Evolutionary conservation across 2,797 vertebrate genomes (phyloP), one percentile per base, ranked within the genome.

Genomic region (Lagocephalus sceleratus): DNA sequence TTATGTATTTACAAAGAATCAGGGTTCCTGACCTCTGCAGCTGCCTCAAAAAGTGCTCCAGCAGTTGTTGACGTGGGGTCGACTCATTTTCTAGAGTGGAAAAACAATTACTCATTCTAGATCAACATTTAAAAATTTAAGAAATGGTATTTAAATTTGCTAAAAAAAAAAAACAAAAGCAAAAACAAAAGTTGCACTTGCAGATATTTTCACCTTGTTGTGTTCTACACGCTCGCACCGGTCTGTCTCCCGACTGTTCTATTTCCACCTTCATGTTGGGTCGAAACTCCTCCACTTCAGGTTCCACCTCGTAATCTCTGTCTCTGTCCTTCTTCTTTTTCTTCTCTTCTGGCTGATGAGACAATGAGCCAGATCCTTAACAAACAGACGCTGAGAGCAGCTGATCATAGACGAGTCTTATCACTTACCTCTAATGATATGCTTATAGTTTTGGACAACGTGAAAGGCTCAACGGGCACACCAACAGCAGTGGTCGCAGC

Each of bases 11-110:
- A 19, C n/a, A 8, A n/a, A n/a, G 8, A 19, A n/a, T 17, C 7
- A 8, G 3, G 40, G 7, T 17, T 20, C 14, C 10, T 32, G 81
- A 99, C 97, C 96, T 94, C 66, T 99, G 97, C 48, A 99, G 84
- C 79, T 99, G 95, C n/a, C 94, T 93, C 67, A 98, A 87, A 68
- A 99, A 98, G 77, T 99, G 95, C 67, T 98, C 94, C 22, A 99
- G 80, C 22, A 99, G 89, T 20, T 95, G 96, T 66, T 99, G 97
- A 25, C 98, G 94, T 0, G 97, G 97, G 0, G 95, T 97, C 55
- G 90, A 94, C 73, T 99, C 96, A 16, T 84, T 95, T 80, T 98
- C 97, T 90, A 84, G 71, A 90, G 63, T 17, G 7, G 67, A 17
- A 10, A 68, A 58, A 76, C 21, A 75, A 66, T 3, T 6, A 23